Percentiles rank a stretch among this genome's conserved stretches.
Conservation (phyloP, 2,113 vertebrate genomes). For the Globicephala melas region DNA sequence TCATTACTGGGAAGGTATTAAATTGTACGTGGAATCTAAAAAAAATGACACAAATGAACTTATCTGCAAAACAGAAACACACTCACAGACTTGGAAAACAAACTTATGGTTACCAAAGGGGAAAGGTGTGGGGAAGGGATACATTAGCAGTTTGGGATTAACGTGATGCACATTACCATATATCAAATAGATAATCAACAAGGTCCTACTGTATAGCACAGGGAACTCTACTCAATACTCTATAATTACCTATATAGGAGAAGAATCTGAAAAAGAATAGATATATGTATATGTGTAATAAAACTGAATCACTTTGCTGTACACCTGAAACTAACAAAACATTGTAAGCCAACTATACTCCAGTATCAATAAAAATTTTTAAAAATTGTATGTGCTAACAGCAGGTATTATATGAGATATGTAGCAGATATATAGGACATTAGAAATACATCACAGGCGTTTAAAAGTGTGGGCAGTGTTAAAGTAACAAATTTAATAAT, state of each 20-base stretch:
- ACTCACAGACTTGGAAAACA: not conserved
- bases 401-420: not conserved
- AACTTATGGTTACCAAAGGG: accelerated
- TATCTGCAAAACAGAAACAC: not conserved
- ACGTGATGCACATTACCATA: accelerated
- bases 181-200: too few species aligned
- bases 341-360: not conserved
- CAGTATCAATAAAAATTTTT: not conserved
- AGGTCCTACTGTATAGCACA: not conserved
- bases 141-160: accelerated
- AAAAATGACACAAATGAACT: not conserved
- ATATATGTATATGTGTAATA: not conserved
- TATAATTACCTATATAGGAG: not conserved
- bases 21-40: not conserved
- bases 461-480: not conserved
- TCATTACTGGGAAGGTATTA: not conserved
- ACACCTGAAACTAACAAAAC: not conserved
- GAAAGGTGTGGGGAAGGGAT: not conserved
- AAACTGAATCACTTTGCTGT: not conserved
- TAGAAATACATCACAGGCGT: not conserved
- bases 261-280: not conserved
- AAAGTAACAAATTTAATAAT: not conserved
- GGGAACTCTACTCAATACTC: not conserved
- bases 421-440: not conserved
- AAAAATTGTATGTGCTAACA: not conserved